Conservation (phyloP, 2,113 vertebrate species). For the Morone saxatilis region DNA sequence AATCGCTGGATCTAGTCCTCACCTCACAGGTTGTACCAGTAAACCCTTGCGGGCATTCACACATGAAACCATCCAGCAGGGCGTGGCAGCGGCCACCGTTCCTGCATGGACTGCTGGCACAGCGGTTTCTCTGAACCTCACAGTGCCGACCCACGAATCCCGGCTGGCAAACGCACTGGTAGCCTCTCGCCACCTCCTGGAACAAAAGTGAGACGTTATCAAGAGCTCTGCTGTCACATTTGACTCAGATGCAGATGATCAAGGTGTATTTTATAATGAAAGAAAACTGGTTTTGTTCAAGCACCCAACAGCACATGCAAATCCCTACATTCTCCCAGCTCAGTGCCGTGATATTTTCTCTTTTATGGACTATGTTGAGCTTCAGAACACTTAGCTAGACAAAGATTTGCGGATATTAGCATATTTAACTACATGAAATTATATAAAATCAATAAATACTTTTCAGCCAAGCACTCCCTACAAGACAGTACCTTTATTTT, state of each 20-base stretch:
- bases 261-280: neutral
- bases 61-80: conserved; percentile 86
- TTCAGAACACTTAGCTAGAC: neutral
- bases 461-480: too few species aligned
- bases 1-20: conserved; percentile 35
- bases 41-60: conserved; percentile 90
- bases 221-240: neutral
- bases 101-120: conserved; percentile 89
- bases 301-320: neutral
- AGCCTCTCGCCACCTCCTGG: conserved; percentile 86
- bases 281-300: neutral
- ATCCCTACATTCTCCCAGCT: neutral
- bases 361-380: neutral
- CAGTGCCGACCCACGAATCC: conserved; percentile 93
- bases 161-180: conserved; percentile 88
- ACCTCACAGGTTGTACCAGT: conserved; percentile 92
- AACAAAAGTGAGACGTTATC: conserved; percentile 2
- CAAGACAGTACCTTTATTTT: neutral
- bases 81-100: conserved; percentile 88
- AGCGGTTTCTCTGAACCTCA: conserved; percentile 86
- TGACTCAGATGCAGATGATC: neutral
- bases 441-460: too few species aligned
- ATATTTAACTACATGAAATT: too few species aligned
- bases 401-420: neutral
- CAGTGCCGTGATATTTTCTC: neutral